These are phyloP conservation scores for Troilus luridus DNA, from an alignment of 2,888 invertebrate species.

Conservation along the genomic window DNA sequence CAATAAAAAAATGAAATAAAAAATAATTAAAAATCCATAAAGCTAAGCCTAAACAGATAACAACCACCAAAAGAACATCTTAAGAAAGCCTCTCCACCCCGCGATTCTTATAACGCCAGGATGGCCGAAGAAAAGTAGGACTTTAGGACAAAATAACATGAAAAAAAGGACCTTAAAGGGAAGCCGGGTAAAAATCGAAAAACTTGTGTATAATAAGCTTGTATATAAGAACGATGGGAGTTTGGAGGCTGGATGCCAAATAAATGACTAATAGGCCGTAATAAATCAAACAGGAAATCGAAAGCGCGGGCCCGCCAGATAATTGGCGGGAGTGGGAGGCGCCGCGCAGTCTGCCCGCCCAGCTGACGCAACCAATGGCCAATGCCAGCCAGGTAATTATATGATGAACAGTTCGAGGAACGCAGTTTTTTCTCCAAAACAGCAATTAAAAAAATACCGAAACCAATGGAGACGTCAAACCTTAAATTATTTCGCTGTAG, in stretches of 20 bases:
- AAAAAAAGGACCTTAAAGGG: background rate
- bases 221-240: background rate
- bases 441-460: background rate
- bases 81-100: background rate
- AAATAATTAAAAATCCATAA: background rate
- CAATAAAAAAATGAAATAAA: too few relatives aligned
- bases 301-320: background rate
- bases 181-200: background rate
- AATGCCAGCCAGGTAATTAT: constrained; percentile 9
- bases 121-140: constrained; percentile 4
- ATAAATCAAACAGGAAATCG: constrained; percentile 48
- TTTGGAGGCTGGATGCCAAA: constrained; percentile 2
- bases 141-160: background rate
- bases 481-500: background rate
- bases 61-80: background rate
- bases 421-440: background rate
- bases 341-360: constrained; percentile 41
- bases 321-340: constrained; percentile 46
- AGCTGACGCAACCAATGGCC: background rate
- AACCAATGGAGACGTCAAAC: background rate
- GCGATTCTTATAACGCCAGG: background rate
- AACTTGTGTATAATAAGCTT: background rate
- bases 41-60: background rate
- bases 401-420: background rate
- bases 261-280: constrained; percentile 18